Evolutionary conservation across 2,888 invertebrate genomes (phyloP), one percentile per base, ranked within the genome.

Genomic region (Hydropsyche betteni): DNA sequence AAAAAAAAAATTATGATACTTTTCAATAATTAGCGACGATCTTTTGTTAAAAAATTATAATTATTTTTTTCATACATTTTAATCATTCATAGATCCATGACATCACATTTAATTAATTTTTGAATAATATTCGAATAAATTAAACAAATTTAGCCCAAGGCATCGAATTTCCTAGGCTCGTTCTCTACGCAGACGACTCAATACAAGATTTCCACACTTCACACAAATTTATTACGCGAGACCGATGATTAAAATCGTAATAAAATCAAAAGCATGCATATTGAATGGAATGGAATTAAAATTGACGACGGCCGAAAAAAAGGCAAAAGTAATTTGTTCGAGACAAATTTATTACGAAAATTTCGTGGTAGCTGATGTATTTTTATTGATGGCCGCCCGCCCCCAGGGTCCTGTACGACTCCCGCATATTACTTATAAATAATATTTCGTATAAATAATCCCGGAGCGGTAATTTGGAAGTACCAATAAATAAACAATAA

Each of bases 401-500:
- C 64, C 64, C 64, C 64, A 4, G 36, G 34, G 64, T 34, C 34
- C 10, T 44, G 36, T 34, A 10, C 33, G 36, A 36, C 34, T n/a
- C 34, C 64, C 4, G 64, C 36, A n/a, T 24, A 64, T 34, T 36
- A 64, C 24, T 16, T 33, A 8, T 10, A 61, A 61, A 16, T 61
- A 16, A 33, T 61, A 61, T 61, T 61, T 33, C 33, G 33, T 72
- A 72, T 61, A 50, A 72, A 61, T 72, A 72, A 33, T 61, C 72
- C 58, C 72, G 72, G 38, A 61, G 55, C 53, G 34, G 44, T 72
- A 72, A 72, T 72, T 58, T 72, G 72, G 50, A 61, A 61, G 12
- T 33, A 58, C 58, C 72, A 61, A 72, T 72, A 72, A 72, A 72
- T 72, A 72, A 72, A 72, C 72, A 72, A 72, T 72, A 61, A 72